A percentile compares a stretch with the other conserved stretches of the same genome.
Conservation (phyloP, 2,797 vertebrate species). For the Muscicapa comitata region DNA sequence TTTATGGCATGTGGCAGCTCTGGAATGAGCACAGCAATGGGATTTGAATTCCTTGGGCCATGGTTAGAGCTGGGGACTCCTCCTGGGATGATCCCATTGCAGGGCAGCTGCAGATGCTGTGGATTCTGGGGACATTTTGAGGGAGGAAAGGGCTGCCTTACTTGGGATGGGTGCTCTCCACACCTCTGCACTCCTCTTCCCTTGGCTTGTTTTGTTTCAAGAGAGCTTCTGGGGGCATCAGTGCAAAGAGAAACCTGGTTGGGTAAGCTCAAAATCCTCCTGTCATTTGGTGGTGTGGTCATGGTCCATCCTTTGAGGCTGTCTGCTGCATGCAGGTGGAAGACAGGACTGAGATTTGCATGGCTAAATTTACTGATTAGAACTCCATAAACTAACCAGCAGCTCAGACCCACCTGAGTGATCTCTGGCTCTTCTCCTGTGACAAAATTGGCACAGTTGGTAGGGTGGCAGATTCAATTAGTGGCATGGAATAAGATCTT, state of each 20-base stretch:
- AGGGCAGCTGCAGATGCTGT: not conserved
- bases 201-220: not conserved
- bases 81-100: too few species aligned
- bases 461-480: not conserved
- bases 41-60: not conserved
- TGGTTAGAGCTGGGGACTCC: not conserved
- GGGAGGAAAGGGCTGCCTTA: not conserved
- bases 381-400: not conserved
- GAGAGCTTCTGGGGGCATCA: not conserved
- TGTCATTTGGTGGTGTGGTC: not conserved
- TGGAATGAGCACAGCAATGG: not conserved
- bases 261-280: not conserved
- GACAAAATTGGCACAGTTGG: not conserved
- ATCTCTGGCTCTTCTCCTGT: not conserved
- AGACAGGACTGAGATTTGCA: not conserved
- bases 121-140: not conserved
- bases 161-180: not conserved
- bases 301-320: not conserved
- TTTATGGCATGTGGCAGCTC: too few species aligned
- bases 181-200: not conserved
- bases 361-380: not conserved
- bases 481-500: not conserved
- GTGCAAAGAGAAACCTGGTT: not conserved
- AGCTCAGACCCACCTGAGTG: not conserved
- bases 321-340: not conserved